phyloP scores from a whole-genome alignment of 2,113 vertebrate genomes.

The Thamnaconus septentrionalis region DNA sequence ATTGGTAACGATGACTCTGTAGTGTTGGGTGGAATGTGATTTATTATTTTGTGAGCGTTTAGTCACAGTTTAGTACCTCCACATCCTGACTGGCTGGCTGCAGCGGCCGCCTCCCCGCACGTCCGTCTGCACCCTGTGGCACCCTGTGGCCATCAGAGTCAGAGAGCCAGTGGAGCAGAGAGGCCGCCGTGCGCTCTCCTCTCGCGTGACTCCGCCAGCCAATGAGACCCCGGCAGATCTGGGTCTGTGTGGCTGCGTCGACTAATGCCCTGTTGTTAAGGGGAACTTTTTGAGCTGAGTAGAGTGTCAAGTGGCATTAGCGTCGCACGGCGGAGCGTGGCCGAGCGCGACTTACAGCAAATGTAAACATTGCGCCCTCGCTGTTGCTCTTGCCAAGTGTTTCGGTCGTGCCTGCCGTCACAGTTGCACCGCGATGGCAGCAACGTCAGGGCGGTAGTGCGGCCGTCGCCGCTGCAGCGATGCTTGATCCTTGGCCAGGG shows the following conservation, averaged over 20 bases:
- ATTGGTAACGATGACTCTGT: too few species aligned
- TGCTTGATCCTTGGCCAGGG: not conserved
- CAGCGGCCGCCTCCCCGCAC: slow-evolving; percentile 27
- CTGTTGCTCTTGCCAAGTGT: slow-evolving; percentile 11
- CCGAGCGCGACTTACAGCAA: slow-evolving; percentile 43
- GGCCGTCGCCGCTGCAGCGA: not conserved
- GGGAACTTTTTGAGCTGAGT: slow-evolving; percentile 66
- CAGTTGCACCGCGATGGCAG: not conserved
- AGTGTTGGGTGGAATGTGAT: too few species aligned
- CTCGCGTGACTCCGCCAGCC: slow-evolving; percentile 67
- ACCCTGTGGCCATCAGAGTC: slow-evolving; percentile 67
- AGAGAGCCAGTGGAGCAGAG: slow-evolving; percentile 67
- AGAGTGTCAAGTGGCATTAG: slow-evolving; percentile 68
- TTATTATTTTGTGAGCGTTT: too few species aligned
- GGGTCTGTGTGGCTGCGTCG: slow-evolving; percentile 65
- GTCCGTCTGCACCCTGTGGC: slow-evolving; percentile 62
- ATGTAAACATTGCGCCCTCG: slow-evolving; percentile 36
- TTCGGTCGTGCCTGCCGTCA: not conserved
- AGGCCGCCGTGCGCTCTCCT: slow-evolving; percentile 40
- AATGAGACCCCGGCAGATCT: slow-evolving; percentile 65
- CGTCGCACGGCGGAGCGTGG: slow-evolving; percentile 47
- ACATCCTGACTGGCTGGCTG: not conserved
- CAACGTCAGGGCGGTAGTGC: slow-evolving; percentile 6
- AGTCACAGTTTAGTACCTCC: not conserved
- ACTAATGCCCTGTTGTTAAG: slow-evolving; percentile 75